These are phyloP conservation scores for Cynodonichthys magdalenae DNA, from an alignment of 2,797 vertebrate genomes.

Conservation along the genomic window DNA sequence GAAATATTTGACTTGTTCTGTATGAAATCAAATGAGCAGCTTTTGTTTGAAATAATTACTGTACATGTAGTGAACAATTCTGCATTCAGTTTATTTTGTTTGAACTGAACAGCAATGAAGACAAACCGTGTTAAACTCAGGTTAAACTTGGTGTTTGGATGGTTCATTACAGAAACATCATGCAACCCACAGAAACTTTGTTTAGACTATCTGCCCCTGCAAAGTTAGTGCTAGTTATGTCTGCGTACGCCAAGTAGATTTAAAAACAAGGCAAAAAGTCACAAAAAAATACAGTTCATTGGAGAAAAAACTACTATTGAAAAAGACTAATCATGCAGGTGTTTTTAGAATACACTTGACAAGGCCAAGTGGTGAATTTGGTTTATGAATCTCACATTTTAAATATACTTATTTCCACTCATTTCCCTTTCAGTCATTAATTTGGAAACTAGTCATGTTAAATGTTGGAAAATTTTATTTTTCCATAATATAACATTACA, in stretches of 20 bases:
- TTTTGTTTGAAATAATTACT: too few species aligned
- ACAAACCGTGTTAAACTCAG: background rate
- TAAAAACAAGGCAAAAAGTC: constrained; percentile 12
- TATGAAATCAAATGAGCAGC: too few species aligned
- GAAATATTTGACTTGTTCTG: too few species aligned
- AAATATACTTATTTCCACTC: background rate
- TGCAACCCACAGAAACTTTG: constrained; percentile 24
- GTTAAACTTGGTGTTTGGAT: background rate
- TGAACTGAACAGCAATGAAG: background rate
- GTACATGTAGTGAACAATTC: too few species aligned
- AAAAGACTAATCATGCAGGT: background rate
- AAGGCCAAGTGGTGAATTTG: background rate
- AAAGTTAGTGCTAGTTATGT: constrained; percentile 24
- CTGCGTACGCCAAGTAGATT: constrained; percentile 17
- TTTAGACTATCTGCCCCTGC: constrained; percentile 31
- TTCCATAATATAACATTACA: too few species aligned
- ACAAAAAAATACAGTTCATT: background rate
- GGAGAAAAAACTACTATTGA: background rate
- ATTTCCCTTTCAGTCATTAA: background rate
- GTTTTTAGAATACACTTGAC: background rate
- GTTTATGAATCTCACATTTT: background rate
- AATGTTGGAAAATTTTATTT: background rate
- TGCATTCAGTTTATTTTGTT: background rate
- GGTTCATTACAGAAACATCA: constrained; percentile 2
- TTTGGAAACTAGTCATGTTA: background rate